These are phyloP conservation scores for Pseudopleuronectes americanus DNA, from an alignment of 2,797 vertebrate genomes.

Conservation along the genomic window DNA sequence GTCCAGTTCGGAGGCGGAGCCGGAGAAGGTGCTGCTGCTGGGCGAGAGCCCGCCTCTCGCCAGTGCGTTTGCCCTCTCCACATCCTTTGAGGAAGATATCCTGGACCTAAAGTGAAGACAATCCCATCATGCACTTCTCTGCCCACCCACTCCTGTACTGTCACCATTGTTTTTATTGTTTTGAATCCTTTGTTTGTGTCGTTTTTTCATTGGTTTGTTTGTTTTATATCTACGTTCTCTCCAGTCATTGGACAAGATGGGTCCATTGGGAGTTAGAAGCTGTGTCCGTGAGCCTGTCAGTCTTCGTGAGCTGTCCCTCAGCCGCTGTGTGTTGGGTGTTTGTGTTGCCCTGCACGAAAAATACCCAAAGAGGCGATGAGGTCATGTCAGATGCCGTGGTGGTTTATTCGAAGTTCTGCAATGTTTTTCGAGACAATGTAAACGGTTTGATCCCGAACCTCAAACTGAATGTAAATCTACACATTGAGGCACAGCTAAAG, in stretches of 20 bases:
- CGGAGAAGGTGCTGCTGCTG: slow-evolving; percentile 77
- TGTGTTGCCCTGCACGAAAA: slow-evolving; percentile 58
- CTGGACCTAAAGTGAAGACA: slow-evolving; percentile 95
- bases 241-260: slow-evolving; percentile 43
- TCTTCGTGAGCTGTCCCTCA: slow-evolving; percentile 55
- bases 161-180: slow-evolving; percentile 50
- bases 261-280: slow-evolving; percentile 46
- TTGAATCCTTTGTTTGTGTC: neutral
- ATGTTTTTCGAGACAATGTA: slow-evolving; percentile 45
- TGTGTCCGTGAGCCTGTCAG: slow-evolving; percentile 55
- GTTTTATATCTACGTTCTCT: slow-evolving; percentile 34
- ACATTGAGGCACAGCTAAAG: slow-evolving; percentile 57
- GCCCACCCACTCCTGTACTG: slow-evolving; percentile 47
- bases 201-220: slow-evolving; percentile 18
- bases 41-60: slow-evolving; percentile 84
- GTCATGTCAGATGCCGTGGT: slow-evolving; percentile 35
- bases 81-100: slow-evolving; percentile 92
- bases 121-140: slow-evolving; percentile 75
- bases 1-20: slow-evolving; percentile 85
- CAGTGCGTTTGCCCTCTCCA: slow-evolving; percentile 84
- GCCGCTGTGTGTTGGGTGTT: slow-evolving; percentile 54
- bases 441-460: slow-evolving; percentile 56
- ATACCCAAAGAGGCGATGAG: slow-evolving; percentile 66
- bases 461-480: slow-evolving; percentile 73
- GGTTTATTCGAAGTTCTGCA: slow-evolving; percentile 48